phyloP scores from a whole-genome alignment of 2,888 invertebrate genomes.

The Agrochola litura region DNA sequence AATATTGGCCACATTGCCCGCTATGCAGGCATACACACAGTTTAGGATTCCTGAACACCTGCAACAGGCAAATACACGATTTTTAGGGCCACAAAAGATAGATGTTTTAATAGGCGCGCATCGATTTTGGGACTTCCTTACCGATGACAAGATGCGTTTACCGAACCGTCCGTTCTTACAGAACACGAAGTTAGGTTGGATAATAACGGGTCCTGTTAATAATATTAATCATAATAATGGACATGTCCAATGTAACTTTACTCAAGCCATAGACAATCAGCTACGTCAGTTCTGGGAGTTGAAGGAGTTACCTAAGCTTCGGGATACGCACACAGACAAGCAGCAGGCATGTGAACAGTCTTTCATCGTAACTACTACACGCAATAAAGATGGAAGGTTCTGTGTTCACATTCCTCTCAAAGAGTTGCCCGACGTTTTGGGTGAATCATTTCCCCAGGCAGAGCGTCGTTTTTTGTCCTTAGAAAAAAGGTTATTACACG shows the following conservation, averaged over 20 bases:
- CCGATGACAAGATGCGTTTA: too few relatives aligned
- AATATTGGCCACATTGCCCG: too few relatives aligned
- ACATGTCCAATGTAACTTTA: constrained; percentile 2
- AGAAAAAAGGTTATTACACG: neutral
- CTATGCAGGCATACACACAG: too few relatives aligned
- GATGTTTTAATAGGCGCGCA: too few relatives aligned
- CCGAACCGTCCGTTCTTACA: too few relatives aligned
- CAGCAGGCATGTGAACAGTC: constrained; percentile 9
- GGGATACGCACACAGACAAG: neutral
- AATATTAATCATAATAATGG: neutral
- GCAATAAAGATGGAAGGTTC: neutral
- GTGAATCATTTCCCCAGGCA: neutral
- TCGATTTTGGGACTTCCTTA: too few relatives aligned
- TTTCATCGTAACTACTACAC: neutral
- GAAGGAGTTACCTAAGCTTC: constrained; percentile 1
- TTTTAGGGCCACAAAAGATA: too few relatives aligned
- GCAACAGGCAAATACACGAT: too few relatives aligned
- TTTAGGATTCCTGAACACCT: too few relatives aligned
- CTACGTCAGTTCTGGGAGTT: constrained; percentile 10
- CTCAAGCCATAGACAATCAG: neutral
- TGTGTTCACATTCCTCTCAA: neutral
- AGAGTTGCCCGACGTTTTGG: neutral
- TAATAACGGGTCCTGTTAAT: neutral
- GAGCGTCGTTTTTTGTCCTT: neutral
- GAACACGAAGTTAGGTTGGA: too few relatives aligned